Conservation (phyloP, 23 tunicate species). For the Oikopleura dioica region DNA sequence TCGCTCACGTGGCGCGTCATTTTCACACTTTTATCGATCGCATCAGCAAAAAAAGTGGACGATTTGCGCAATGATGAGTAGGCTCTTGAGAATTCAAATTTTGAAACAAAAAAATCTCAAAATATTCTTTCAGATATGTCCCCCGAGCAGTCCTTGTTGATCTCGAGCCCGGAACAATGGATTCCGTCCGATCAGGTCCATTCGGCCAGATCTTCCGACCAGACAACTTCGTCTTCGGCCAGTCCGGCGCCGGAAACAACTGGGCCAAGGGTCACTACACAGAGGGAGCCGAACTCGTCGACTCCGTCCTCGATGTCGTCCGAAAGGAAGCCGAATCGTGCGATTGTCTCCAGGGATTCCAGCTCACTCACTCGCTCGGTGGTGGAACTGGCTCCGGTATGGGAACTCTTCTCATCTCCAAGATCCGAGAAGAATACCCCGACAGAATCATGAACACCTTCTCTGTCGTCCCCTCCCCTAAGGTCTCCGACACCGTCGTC, state of each 20-base stretch:
- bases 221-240: constrained; percentile 79
- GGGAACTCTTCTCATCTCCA: constrained; percentile 72
- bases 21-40: no score
- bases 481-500: constrained; percentile 68
- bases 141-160: constrained; percentile 75
- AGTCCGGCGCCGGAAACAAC: constrained; percentile 97
- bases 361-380: constrained; percentile 69
- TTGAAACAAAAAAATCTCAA: no score
- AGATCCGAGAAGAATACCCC: constrained; percentile 69
- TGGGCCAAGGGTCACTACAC: constrained; percentile 99
- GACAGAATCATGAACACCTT: constrained; percentile 84
- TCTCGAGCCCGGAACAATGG: constrained; percentile 87
- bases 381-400: constrained; percentile 99
- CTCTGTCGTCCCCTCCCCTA: constrained; percentile 69
- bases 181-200: constrained; percentile 73
- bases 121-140: no score
- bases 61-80: no score
- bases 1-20: no score
- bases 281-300: constrained; percentile 83
- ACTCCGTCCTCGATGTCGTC: constrained; percentile 68
- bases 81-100: no score
- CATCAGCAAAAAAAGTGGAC: no score
- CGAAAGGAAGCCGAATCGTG: constrained; percentile 71
- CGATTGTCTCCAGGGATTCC: constrained; percentile 65
- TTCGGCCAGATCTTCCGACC: constrained; percentile 77